phyloP scores from a whole-genome alignment of 2,888 invertebrate genomes.

The Tetragnatha montana region DNA sequence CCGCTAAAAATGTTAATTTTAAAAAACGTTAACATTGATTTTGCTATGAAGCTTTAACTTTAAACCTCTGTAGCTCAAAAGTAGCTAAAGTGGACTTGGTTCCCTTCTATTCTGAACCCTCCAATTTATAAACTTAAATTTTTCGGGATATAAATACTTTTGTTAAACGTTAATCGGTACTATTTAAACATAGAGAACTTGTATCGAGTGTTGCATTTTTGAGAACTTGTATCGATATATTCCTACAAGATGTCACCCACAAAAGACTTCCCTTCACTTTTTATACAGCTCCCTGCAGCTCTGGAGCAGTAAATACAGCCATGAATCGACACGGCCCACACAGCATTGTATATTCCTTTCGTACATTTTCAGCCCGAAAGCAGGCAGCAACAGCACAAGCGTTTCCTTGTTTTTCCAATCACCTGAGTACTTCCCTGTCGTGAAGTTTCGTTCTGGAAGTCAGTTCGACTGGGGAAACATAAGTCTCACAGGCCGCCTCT shows the following conservation, averaged over 20 bases:
- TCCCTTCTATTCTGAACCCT: no score
- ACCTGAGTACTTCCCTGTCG: conserved; percentile 62
- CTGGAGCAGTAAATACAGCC: background rate
- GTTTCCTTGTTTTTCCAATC: conserved; percentile 57
- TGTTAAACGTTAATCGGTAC: no score
- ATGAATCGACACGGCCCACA: conserved; percentile 48
- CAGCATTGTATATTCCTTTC: conserved; percentile 32
- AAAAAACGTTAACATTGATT: no score
- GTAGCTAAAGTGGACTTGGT: no score
- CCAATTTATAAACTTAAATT: no score
- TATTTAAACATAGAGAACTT: no score
- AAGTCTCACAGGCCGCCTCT: conserved; percentile 30
- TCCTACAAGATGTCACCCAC: background rate
- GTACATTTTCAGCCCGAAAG: conserved; percentile 23
- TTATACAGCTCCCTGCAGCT: background rate
- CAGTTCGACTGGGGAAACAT: conserved; percentile 43
- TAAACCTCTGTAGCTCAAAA: no score
- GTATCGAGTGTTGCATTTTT: no score
- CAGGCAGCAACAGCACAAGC: conserved; percentile 29
- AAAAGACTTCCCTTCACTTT: conserved; percentile 1
- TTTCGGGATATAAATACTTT: no score
- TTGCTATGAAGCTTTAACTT: no score
- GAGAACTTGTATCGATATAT: no score
- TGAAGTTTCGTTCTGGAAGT: conserved; percentile 36
- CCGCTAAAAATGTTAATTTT: no score